A percentile compares a stretch with the other conserved stretches of the same genome.
These are phyloP conservation scores for Enhydra lutris DNA, from an alignment of 2,113 vertebrate species.

Conservation along the genomic window DNA sequence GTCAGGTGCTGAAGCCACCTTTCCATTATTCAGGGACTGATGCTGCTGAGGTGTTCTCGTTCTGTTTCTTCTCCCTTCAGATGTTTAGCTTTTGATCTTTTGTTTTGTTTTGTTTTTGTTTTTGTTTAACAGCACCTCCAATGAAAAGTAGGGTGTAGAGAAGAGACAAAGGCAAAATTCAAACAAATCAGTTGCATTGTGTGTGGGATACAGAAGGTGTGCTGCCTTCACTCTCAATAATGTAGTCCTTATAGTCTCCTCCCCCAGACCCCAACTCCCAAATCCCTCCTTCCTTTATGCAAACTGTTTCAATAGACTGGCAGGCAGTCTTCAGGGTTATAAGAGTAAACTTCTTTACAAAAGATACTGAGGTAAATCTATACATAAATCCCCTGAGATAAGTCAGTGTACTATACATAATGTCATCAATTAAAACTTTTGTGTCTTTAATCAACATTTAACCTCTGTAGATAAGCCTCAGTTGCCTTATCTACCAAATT, in stretches of 20 bases:
- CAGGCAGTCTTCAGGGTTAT: neutral
- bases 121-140: neutral
- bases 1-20: neutral
- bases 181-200: neutral
- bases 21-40: neutral
- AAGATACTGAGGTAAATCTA: neutral
- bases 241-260: neutral
- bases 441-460: neutral
- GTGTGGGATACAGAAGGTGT: neutral
- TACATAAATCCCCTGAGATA: neutral
- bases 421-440: neutral
- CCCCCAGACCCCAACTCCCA: neutral
- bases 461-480: neutral
- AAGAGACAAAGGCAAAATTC: slow-evolving; percentile 25
- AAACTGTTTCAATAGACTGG: neutral
- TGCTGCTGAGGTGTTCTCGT: neutral
- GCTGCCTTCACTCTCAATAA: neutral
- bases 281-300: neutral
- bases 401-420: neutral
- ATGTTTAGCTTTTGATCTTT: slow-evolving; percentile 43
- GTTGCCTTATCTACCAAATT: neutral
- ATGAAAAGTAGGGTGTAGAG: neutral
- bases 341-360: neutral
- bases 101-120: neutral
- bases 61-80: slow-evolving; percentile 21